Evolutionary conservation across 2,113 vertebrate genomes (phyloP), one percentile per base, ranked within the genome.

Genomic region (Ondatra zibethicus): DNA sequence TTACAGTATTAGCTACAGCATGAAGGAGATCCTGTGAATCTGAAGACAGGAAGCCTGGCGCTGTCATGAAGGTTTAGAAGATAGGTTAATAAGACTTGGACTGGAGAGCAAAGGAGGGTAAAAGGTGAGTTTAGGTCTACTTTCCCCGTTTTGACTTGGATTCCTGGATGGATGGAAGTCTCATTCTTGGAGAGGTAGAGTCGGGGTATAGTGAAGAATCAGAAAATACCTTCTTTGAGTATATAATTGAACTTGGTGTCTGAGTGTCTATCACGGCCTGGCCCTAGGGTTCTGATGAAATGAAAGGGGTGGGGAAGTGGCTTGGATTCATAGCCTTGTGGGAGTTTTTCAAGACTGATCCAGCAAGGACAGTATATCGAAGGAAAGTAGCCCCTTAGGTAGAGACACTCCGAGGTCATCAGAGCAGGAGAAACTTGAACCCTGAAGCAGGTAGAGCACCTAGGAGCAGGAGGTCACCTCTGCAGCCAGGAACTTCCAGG

Each of bases 21-120:
- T 19, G 31, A 42, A 42, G 17, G 65, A 70, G 25, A 33, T 33
- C n/a, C 27, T 23, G 29, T 68, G 73, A 72, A 13, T 3, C 70
- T 70, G 27, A 92, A 80, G 63, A 70, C 7, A 33, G 55, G 29
- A 85, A 14, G 10, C 10, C 36, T 58, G 65, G 23, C 31, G 55
- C 50, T 68, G 31, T 97, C 65, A 47, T 58, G 61, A 84, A 63
- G 89, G 63, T 23, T n/a, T 80, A 19, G 42, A 91, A 85, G 52
- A 31, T n/a, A 78, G 25, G 25, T 92, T 31, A 70, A 10, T 47
- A 85, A 84, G 81, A 25, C 42, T 52, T 89, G 72, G 9, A 33
- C 36, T 89, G 29, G 61, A 29, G 42, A 89, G 42, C 9, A 17
- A 6, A 2, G 70, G 70, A 70, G 31, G 23, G 5, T 50, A 6